Evolutionary conservation across 2,888 invertebrate genomes (phyloP), one percentile per base, ranked within the genome.

Genomic region (Rotaria macrura): DNA sequence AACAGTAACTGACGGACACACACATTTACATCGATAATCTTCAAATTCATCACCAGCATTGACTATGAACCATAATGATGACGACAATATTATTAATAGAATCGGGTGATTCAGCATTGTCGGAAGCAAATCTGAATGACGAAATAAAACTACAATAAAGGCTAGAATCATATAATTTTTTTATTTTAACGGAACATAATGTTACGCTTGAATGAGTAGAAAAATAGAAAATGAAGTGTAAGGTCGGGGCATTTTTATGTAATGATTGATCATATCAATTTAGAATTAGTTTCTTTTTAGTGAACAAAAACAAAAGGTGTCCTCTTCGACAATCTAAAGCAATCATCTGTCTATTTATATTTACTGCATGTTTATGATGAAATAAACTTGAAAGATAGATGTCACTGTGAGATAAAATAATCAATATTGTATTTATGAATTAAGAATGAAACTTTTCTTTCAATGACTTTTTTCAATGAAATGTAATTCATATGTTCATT

Each of bases 11-110:
- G 94, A 94, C 0, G 95, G 95, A 89, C 95, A 95, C 23, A 95
- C 94, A 89, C 95, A 95, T 91, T 94, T 94, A 89, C 95, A 95
- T 89, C 95, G 91, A 89, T 94, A 94, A 90, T 95, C 95, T 90
- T 95, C 95, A 90, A 95, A 95, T 90, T 94, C 86, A 57, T 86
- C 86, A 12, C 74, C 86, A 52, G 54, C 84, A 74, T 84, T 25
- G 5, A 40, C 38, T 17, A 29, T 4, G 6, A 52, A 40, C 4
- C 40, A 43, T 20, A 23, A 29, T 17, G 29, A 34, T 17, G 43
- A 43, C 5, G 9, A 23, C 5, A 65, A 6, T 34, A 34, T 34
- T 17, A 34, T 20, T 65, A 34, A 65, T 65, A 65, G 17, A 34
- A 65, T 20, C 0, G 20, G 20, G 38, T 7, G 20, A 38, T 65